Percentiles rank a stretch among this genome's conserved stretches.
phyloP scores from a whole-genome alignment of 2,797 vertebrate genomes.

The Serranus cabrilla region DNA sequence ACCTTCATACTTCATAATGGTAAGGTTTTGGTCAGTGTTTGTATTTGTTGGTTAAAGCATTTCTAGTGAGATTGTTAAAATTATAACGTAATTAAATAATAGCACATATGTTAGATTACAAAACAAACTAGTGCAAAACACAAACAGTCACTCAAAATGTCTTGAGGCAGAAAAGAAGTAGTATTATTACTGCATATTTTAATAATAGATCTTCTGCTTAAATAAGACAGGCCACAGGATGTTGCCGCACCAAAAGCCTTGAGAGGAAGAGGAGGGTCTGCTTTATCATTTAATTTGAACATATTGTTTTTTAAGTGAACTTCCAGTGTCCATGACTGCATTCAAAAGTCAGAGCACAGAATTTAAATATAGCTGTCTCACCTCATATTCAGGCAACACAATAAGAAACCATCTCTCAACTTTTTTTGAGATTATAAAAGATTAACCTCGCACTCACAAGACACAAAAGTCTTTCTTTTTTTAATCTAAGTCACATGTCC shows the following conservation, averaged over 20 bases:
- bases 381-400: neutral
- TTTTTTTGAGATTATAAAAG: slow-evolving; percentile 51
- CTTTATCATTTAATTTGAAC: neutral
- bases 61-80: neutral
- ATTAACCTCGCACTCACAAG: slow-evolving; percentile 47
- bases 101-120: neutral
- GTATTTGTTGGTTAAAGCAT: neutral
- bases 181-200: neutral
- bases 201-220: no score
- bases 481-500: slow-evolving; percentile 62
- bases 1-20: no score
- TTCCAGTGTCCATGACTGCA: neutral
- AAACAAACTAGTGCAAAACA: neutral
- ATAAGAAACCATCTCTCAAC: slow-evolving; percentile 6
- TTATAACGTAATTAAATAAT: neutral
- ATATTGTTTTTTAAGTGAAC: neutral
- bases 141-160: neutral
- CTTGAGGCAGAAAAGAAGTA: neutral
- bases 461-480: slow-evolving; percentile 17
- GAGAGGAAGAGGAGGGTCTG: neutral
- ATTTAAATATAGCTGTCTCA: neutral
- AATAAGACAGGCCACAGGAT: neutral
- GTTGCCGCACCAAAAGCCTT: neutral
- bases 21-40: neutral
- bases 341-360: neutral